phyloP scores from a whole-genome alignment of 2,797 vertebrate species.

The Choloepus didactylus region DNA sequence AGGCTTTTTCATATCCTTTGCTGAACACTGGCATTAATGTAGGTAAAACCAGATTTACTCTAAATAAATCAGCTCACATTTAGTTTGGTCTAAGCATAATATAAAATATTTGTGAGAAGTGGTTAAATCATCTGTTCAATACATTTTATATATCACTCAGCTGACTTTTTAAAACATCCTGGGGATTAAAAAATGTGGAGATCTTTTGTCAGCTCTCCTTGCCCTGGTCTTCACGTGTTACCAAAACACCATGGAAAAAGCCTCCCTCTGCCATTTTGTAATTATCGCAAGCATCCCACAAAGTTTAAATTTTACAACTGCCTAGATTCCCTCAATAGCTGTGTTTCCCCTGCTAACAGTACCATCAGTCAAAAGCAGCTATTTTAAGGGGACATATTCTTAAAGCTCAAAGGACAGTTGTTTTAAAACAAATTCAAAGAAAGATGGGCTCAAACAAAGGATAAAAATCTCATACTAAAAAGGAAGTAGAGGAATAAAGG shows the following conservation, averaged over 20 bases:
- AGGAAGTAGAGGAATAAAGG: background rate
- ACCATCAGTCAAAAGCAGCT: slow-evolving; percentile 10
- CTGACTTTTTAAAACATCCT: background rate
- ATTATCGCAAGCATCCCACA: background rate
- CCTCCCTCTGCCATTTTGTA: background rate
- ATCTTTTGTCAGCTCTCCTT: background rate
- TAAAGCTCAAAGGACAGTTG: slow-evolving; percentile 6
- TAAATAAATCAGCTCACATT: slow-evolving; percentile 18
- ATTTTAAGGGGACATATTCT: background rate
- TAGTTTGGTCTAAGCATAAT: slow-evolving; percentile 26
- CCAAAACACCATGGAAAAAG: background rate
- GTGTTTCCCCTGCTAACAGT: background rate
- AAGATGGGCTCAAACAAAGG: slow-evolving; percentile 28
- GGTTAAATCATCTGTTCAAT: background rate
- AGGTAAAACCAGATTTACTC: background rate
- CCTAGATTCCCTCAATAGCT: slow-evolving; percentile 18
- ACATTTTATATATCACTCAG: background rate
- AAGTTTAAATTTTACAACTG: slow-evolving; percentile 31
- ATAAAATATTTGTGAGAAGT: background rate
- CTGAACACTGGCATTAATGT: slow-evolving; percentile 12
- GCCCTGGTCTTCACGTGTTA: background rate
- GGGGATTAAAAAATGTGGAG: background rate
- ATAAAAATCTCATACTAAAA: slow-evolving; percentile 38
- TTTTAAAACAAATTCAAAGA: slow-evolving; percentile 43
- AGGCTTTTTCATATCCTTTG: background rate